These are phyloP conservation scores for Gorsachius goisagi DNA, from an alignment of 2,113 vertebrate species.

Conservation along the genomic window DNA sequence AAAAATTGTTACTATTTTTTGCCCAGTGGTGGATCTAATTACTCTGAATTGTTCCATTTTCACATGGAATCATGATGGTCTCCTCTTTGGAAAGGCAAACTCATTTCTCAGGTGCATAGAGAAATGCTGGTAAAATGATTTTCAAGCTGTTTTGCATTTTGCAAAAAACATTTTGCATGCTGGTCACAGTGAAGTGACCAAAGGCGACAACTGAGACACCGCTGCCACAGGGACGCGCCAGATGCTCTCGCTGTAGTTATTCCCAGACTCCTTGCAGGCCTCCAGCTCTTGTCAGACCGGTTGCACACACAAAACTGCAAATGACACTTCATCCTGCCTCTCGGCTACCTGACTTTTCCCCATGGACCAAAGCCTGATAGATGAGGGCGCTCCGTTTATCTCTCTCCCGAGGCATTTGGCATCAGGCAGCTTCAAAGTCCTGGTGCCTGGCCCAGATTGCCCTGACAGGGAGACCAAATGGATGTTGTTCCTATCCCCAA, in stretches of 20 bases:
- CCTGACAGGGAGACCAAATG: neutral
- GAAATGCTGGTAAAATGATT: neutral
- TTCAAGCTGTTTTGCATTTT: neutral
- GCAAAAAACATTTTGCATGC: neutral
- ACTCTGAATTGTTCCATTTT: neutral
- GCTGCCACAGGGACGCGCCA: neutral
- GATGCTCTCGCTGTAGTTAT: neutral
- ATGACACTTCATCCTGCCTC: neutral
- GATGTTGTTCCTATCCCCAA: neutral
- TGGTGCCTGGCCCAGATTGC: neutral
- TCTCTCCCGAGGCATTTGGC: neutral
- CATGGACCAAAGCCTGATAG: neutral
- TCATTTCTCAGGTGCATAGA: neutral
- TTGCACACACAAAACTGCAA: neutral
- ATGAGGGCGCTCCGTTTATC: neutral
- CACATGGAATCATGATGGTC: neutral
- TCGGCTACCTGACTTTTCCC: neutral
- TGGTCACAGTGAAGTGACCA: constrained; percentile 6
- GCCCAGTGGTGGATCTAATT: neutral
- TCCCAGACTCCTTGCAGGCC: neutral
- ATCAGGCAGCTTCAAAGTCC: neutral
- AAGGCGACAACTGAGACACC: neutral
- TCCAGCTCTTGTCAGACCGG: neutral
- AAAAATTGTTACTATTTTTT: neutral
- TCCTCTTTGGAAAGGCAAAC: neutral